Conservation (phyloP, 2,888 invertebrate species). For the Macaria liturata region DNA sequence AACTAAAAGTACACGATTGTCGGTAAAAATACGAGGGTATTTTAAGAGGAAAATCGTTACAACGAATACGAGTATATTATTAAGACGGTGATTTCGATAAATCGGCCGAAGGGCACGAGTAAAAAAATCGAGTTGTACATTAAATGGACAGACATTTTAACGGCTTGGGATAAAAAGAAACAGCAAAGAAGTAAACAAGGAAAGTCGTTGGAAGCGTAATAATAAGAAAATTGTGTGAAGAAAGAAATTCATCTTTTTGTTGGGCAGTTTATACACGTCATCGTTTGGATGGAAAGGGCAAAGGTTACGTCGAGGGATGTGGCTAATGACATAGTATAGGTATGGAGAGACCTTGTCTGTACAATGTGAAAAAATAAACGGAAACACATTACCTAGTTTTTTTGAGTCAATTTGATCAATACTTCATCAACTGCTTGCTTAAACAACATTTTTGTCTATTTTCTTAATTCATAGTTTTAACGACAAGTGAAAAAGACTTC, state of each 20-base stretch:
- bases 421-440: too few species aligned
- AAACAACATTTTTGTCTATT: too few species aligned
- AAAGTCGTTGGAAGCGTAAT: conserved; percentile 11
- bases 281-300: conserved; percentile 42
- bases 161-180: conserved; percentile 19
- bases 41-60: conserved; percentile 5
- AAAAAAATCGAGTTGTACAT: conserved; percentile 14
- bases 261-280: conserved; percentile 36
- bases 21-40: conserved; percentile 2
- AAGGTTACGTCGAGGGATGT: conserved; percentile 36
- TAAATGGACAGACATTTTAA: conserved; percentile 25
- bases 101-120: conserved; percentile 6
- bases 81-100: conserved; percentile 13
- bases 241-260: conserved; percentile 34
- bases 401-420: too few species aligned
- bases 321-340: too few species aligned
- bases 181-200: conserved; percentile 20
- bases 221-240: conserved; percentile 20
- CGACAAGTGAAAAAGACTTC: too few species aligned
- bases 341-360: too few species aligned
- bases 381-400: too few species aligned
- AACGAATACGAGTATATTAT: conserved; percentile 4
- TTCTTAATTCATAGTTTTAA: too few species aligned
- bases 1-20: conserved; percentile 18
- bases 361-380: too few species aligned